A percentile compares a stretch with the other conserved stretches of the same genome.
These are phyloP conservation scores for Kryphioiulus occultus DNA, from an alignment of 2,888 invertebrate genomes.

Conservation along the genomic window DNA sequence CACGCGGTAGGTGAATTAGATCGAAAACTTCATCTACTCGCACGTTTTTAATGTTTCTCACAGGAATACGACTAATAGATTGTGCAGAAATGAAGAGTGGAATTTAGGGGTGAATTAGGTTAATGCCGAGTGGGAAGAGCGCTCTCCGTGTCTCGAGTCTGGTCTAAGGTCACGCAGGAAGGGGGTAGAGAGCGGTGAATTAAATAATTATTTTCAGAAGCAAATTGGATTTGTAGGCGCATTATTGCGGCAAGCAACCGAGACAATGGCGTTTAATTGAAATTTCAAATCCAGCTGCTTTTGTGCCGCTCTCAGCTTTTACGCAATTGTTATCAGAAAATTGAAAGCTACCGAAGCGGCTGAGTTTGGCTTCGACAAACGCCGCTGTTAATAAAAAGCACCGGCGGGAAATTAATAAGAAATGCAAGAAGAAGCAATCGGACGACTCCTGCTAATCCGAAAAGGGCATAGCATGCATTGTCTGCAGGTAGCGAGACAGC, in stretches of 20 bases:
- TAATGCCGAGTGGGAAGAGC: background rate
- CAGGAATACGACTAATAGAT: background rate
- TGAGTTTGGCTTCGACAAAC: background rate
- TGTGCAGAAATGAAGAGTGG: background rate
- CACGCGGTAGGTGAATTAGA: background rate
- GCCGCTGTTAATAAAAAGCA: background rate
- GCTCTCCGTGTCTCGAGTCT: too few species aligned
- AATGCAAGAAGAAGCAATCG: background rate
- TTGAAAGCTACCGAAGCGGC: conserved; percentile 17
- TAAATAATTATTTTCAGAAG: background rate
- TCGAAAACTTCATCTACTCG: background rate
- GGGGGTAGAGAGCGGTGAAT: background rate
- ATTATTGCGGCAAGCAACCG: background rate
- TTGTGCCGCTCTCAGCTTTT: background rate
- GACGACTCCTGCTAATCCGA: too few species aligned
- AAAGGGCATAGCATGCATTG: too few species aligned
- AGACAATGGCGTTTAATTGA: conserved; percentile 25
- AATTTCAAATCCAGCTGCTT: conserved; percentile 22
- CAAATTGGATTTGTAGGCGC: background rate
- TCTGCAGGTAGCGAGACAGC: too few species aligned
- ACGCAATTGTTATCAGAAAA: conserved; percentile 35
- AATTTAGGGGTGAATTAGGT: background rate
- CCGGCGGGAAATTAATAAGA: background rate
- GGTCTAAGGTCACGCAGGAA: too few species aligned
- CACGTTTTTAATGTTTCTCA: background rate